Evolutionary conservation across 2,888 invertebrate genomes (phyloP).

Genomic region (Marasmarcha lunaedactyla): DNA sequence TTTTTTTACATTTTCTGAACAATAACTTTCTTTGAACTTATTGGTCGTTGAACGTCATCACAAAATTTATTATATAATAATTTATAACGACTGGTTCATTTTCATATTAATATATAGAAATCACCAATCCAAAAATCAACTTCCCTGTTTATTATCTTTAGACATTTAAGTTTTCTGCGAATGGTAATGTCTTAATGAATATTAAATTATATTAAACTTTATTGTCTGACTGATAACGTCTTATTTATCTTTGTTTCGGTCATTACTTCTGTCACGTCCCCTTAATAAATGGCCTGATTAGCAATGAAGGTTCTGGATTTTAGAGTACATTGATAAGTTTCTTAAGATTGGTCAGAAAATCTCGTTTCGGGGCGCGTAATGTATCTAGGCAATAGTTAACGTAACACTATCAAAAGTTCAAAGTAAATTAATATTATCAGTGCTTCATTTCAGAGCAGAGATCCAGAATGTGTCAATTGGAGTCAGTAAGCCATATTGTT

Average conservation of each 20-base stretch:
- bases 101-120: too few relatives aligned
- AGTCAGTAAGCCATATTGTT: too few relatives aligned
- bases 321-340: conserved; percentile 16
- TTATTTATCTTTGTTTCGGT: conserved; percentile 31
- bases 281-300: conserved; percentile 3
- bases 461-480: conserved; percentile 26
- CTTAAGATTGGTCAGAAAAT: too few relatives aligned
- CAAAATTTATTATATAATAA: too few relatives aligned
- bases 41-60: too few relatives aligned
- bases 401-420: conserved; percentile 21
- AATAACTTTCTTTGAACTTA: too few relatives aligned
- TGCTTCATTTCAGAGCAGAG: conserved; percentile 10
- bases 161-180: too few relatives aligned
- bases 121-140: too few relatives aligned
- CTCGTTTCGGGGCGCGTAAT: conserved; percentile 14
- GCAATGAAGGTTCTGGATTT: conserved; percentile 13
- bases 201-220: neutral
- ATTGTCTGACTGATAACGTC: neutral
- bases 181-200: too few relatives aligned
- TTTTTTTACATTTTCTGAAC: too few relatives aligned
- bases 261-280: conserved; percentile 26
- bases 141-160: too few relatives aligned
- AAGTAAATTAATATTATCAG: conserved; percentile 6
- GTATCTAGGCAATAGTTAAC: conserved; percentile 15
- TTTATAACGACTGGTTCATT: too few relatives aligned